phyloP scores from a whole-genome alignment of 2,113 vertebrate species.

The Reinhardtius hippoglossoides region DNA sequence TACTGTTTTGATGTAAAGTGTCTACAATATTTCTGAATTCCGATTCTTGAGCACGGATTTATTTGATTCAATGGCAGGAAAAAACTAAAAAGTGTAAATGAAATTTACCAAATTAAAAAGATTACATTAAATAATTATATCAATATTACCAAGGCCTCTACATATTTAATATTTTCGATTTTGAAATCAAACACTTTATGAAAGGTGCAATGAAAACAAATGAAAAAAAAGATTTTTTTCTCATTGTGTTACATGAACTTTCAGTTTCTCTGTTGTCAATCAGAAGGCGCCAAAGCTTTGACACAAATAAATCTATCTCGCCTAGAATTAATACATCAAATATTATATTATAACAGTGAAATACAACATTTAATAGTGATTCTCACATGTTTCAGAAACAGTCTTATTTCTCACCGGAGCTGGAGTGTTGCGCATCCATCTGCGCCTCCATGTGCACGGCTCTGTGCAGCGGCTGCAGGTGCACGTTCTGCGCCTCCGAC shows the following conservation, averaged over 20 bases:
- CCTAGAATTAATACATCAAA: no score
- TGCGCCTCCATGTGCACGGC: constrained; percentile 79
- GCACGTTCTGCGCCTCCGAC: constrained; percentile 91
- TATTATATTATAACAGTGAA: no score
- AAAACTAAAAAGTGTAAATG: neutral
- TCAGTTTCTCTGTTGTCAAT: neutral
- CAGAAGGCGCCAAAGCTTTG: neutral
- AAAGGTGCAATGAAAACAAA: neutral
- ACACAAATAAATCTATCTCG: no score
- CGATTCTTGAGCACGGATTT: no score
- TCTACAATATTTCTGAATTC: no score
- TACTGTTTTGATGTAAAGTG: no score
- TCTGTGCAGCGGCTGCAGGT: constrained; percentile 90
- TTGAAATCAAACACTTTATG: neutral
- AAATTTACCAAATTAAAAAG: neutral
- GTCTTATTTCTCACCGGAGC: constrained; percentile 85
- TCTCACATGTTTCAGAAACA: neutral
- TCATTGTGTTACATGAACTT: neutral
- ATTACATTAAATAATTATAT: neutral
- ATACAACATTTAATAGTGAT: neutral
- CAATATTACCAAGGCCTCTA: neutral
- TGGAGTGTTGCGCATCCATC: constrained; percentile 90
- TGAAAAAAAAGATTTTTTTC: neutral
- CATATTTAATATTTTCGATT: neutral
- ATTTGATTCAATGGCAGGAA: no score